Base-by-base conservation (phyloP, 2,797 vertebrate species). In the Chelon auratus region DNA sequence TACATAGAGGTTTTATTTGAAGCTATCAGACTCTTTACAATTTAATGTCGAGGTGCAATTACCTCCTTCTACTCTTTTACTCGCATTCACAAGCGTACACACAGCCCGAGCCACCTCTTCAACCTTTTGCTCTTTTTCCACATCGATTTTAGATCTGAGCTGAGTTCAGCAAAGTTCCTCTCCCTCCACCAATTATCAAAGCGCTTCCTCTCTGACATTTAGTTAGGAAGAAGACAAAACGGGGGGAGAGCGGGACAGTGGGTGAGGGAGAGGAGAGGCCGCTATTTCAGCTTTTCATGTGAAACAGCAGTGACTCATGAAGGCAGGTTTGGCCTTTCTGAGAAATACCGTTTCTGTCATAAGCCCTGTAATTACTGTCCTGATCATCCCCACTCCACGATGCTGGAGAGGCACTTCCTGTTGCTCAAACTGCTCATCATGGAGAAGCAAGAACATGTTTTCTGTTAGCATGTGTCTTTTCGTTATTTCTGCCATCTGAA, bases 181-280 rank as follows among this genome's bases (percentile, higher is more conserved):
- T 86, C 61, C 78, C 78, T 88, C 73, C 74, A 50, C 76, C 65
- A 54, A 66, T 61, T 83, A 88, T 92, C 89, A 89, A 91, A 92
- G 86, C 45, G 14, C 82, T 87, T 87, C 89, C 89, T 86, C 74
- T 66, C 72, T 94, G 89, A 91, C 89, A 91, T 93, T 93, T 91
- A 87, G 59, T 68, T 72, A 71, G 75, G 62, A 75, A 64, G 68
- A 85, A 64, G 68, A 89, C 75, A 79, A 85, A 75, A 72, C 2
- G 17, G n/a, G 40, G 67, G 39, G 37, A 9, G 42, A 42, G 64
- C 39, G 14, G 68, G 60, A 59, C 42, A 45, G 56, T 11, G 36
- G 53, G 45, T 74, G 71, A 75, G 67, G 51, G 75, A 71, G 72
- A 82, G 57, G 57, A 62, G 70, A 60, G 63, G 58, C 0, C 5